These are phyloP conservation scores for Pinna nobilis DNA, from an alignment of 1,140 invertebrate species.

Conservation along the genomic window DNA sequence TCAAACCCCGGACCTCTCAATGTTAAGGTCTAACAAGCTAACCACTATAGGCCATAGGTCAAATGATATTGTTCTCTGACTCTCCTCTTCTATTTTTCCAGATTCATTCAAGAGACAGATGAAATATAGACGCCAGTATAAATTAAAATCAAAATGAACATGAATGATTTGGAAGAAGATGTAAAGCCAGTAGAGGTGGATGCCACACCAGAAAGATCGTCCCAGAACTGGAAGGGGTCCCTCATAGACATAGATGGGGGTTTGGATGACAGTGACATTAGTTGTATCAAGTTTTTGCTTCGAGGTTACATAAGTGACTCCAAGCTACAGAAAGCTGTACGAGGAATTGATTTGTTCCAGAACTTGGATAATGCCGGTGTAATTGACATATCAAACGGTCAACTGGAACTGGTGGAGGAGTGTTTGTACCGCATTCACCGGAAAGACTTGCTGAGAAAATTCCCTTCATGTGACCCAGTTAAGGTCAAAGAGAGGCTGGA, in stretches of 20 bases:
- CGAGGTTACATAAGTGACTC: constrained; percentile 1
- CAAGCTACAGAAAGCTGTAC: constrained; percentile 20
- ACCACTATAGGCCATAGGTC: no score
- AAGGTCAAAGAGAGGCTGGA: constrained; percentile 3
- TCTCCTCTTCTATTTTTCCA: no score
- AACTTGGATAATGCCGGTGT: constrained; percentile 27
- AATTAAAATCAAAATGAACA: no score
- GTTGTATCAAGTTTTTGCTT: constrained; percentile 21
- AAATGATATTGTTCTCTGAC: no score
- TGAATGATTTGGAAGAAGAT: no score
- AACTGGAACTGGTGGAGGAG: constrained; percentile 27
- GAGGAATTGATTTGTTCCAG: constrained; percentile 28
- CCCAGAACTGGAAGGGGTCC: not conserved
- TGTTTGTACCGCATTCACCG: constrained; percentile 31
- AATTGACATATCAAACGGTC: constrained; percentile 17
- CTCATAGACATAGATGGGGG: constrained; percentile 16
- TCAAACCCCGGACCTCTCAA: no score
- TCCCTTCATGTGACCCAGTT: not conserved
- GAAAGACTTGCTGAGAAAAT: constrained; percentile 28
- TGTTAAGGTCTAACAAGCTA: no score
- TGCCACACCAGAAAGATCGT: no score
- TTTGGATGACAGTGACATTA: constrained; percentile 19
- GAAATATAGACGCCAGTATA: no score
- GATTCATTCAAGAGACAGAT: no score
- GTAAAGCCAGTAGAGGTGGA: no score